Conservation (phyloP, 2,113 vertebrate genomes). For the Colossoma macropomum region DNA sequence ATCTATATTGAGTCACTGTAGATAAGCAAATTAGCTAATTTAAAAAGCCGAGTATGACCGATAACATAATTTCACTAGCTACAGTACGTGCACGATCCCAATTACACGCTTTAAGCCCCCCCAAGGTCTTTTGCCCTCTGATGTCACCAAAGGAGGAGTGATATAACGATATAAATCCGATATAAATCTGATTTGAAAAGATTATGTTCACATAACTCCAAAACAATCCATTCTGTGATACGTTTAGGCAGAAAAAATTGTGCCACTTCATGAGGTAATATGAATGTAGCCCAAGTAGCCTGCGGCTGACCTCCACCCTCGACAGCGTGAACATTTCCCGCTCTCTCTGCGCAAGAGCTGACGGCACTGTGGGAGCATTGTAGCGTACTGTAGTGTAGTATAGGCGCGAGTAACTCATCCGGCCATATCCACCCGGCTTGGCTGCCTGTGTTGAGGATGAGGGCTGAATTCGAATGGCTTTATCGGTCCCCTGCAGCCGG, state of each 20-base stretch:
- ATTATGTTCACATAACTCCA: not conserved
- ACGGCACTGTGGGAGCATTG: slow-evolving; percentile 20
- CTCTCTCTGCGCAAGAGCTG: not conserved
- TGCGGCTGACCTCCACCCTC: not conserved
- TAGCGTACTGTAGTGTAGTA: slow-evolving; percentile 12
- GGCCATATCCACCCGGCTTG: slow-evolving; percentile 53
- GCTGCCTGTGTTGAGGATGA: slow-evolving; percentile 39
- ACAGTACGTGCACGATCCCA: too few relatives aligned
- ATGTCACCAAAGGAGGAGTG: too few relatives aligned
- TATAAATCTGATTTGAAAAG: too few relatives aligned
- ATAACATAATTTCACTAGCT: too few relatives aligned
- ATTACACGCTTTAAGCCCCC: too few relatives aligned
- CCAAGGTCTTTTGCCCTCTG: too few relatives aligned
- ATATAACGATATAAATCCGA: too few relatives aligned
- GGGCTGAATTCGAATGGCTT: slow-evolving; percentile 72
- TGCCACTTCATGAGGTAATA: not conserved
- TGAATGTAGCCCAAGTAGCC: not conserved
- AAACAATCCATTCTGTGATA: not conserved
- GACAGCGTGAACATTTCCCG: not conserved
- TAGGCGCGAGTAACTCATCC: slow-evolving; percentile 40
- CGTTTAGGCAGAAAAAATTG: not conserved
- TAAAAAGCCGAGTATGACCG: too few relatives aligned
- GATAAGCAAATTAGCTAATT: too few relatives aligned
- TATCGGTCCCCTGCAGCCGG: slow-evolving; percentile 73
- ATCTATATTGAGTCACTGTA: too few relatives aligned